Evolutionary conservation across 2,888 invertebrate genomes (phyloP), one percentile per base, ranked within the genome.

Genomic region (Criorhina ranunculi): DNA sequence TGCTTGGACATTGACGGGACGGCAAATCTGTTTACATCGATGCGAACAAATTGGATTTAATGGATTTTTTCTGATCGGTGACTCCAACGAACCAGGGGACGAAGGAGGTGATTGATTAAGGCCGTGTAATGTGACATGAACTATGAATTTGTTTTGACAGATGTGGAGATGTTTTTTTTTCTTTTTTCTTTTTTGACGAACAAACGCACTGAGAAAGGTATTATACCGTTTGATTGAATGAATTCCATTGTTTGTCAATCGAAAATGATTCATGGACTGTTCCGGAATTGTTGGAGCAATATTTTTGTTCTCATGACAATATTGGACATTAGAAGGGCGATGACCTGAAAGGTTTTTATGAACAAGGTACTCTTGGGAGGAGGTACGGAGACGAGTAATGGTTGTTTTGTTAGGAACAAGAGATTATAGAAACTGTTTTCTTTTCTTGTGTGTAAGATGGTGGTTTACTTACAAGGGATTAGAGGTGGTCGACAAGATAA

Each of bases 21-120:
- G 55, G 40, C 66, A 33, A 67, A 53, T 69, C 51, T 60, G 60
- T 69, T 77, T 77, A 77, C 77, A 67, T 76, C 75, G 37, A 57
- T 24, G 37, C 37, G 67, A 67, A 76, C 76, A 67, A 76, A 67
- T 77, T 69, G 69, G 77, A 77, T 70, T 78, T 78, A 69, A 69
- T 77, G 77, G 60, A 64, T 67, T 69, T 77, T 59, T 59, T 60
- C 37, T 49, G 49, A 66, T 66, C 44, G 53, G 31, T 29, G 12
- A 12, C 4, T 29, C 46, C 12, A 12, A 1, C 19, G 55, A 37
- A n/a, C 2, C 4, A 29, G n/a, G 40, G 15, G 24, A 8, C 0
- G 1, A 5, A 11, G 51, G 11, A 5, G 15, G 31, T 1, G 24
- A 37, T 40, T 46, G 46, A 31, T 55, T 31, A 7, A 40, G 46